Conservation (phyloP, 2,888 invertebrate species). For the Rhamphomyia laevipes region DNA sequence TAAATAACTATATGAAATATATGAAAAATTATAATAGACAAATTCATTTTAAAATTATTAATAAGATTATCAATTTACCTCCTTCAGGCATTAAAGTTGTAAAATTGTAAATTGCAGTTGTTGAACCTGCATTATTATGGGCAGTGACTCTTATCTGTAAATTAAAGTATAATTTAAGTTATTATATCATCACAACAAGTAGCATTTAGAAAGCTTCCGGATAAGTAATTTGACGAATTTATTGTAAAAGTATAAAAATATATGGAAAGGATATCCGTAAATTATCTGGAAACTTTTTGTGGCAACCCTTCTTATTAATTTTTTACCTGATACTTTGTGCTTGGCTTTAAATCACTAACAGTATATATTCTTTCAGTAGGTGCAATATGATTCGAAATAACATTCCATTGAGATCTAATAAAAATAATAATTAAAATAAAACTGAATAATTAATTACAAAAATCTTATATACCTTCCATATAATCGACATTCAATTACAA, state of each 20-base stretch:
- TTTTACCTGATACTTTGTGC: slow-evolving; percentile 51
- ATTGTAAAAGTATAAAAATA: no score
- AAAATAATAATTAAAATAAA: not conserved
- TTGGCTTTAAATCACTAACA: slow-evolving; percentile 63
- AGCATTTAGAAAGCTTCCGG: no score
- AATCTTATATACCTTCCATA: slow-evolving; percentile 29
- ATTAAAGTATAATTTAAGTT: not conserved
- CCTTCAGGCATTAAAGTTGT: slow-evolving; percentile 68
- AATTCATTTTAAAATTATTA: not conserved
- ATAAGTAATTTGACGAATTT: no score
- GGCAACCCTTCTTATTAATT: no score
- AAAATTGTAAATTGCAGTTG: slow-evolving; percentile 71
- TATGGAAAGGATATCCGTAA: no score
- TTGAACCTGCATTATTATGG: slow-evolving; percentile 78
- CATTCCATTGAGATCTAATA: slow-evolving; percentile 54
- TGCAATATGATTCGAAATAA: slow-evolving; percentile 71
- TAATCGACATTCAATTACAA: slow-evolving; percentile 67
- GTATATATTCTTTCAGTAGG: slow-evolving; percentile 72
- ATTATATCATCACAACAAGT: not conserved
- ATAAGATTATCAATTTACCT: slow-evolving; percentile 39
- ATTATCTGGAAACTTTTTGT: no score
- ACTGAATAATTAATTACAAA: not conserved
- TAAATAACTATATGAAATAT: slow-evolving; percentile 34
- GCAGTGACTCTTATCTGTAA: slow-evolving; percentile 57
- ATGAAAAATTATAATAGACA: not conserved